Evolutionary conservation across 1,140 invertebrate genomes (phyloP), one percentile per base, ranked within the genome.

Genomic region (Magallana gigas): DNA sequence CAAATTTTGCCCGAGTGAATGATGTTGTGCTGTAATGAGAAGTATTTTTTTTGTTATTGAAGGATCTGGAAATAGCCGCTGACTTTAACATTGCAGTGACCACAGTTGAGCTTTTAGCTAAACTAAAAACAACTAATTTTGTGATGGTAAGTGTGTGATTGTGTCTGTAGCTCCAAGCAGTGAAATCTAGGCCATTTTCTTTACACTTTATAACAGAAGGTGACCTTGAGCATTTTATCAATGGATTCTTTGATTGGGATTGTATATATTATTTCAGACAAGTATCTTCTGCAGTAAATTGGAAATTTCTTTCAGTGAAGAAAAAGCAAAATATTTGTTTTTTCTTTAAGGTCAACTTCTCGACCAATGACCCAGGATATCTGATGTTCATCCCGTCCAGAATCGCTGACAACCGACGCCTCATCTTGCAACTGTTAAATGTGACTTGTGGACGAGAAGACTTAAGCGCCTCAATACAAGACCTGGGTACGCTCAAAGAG

Each of bases 1-100:
- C 36, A 48, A 48, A 48, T 48, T 48, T 48, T 48, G 36, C 36
- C 5, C 3, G 2, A 48, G 36, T 48, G 36, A 48, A 48, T 48
- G 2, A 48, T 48, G 5, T 48, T 48, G 36, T 4, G 36, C 36
- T 48, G 36, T 48, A 48, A 4, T 48, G 36, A 48, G 36, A 48
- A 48, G 36, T 48, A 48, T 48, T 48, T 48, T 48, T 23, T 48
- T 48, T 48, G 36, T 48, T 48, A 5, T 81, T 1, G 90, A 60
- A 95, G 94, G 96, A 97, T 91, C 95, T 97, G 11, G 96, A 97
- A 92, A 95, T 96, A 87, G 95, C 95, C 85, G 94, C 95, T 59
- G 94, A 95, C 85, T 96, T 95, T 88, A 93, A 94, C 84, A 91
- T 95, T 23, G 90, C 90, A 57, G 93, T 93, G 3, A 88, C 92